phyloP scores from a whole-genome alignment of 1,140 invertebrate species.

The Drosophila sp. region DNA sequence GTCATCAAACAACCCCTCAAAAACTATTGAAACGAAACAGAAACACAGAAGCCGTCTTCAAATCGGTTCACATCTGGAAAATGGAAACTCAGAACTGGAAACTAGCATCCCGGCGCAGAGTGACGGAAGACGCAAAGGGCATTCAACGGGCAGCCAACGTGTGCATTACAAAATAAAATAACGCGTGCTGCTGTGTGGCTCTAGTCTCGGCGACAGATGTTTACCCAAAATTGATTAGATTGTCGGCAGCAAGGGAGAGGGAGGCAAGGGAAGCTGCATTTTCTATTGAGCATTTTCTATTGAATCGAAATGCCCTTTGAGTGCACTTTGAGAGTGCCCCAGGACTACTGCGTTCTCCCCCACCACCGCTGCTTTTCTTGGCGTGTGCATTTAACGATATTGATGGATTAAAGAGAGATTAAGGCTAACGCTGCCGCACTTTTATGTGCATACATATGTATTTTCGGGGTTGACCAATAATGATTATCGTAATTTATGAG shows the following conservation, averaged over 20 bases:
- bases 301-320: slow-evolving; percentile 59
- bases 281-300: slow-evolving; percentile 37
- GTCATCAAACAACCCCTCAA: slow-evolving; percentile 61
- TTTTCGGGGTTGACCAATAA: slow-evolving; percentile 6
- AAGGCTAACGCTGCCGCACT: not conserved
- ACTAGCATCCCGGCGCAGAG: not conserved
- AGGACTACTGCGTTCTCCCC: slow-evolving; percentile 18
- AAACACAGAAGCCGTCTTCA: slow-evolving; percentile 7
- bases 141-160: slow-evolving; percentile 38
- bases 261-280: slow-evolving; percentile 25
- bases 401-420: slow-evolving; percentile 67
- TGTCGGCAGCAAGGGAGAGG: slow-evolving; percentile 1
- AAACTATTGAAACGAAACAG: slow-evolving; percentile 4
- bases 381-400: slow-evolving; percentile 60
- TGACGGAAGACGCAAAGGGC: not conserved
- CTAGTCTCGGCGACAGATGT: slow-evolving; percentile 66
- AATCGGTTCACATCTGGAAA: slow-evolving; percentile 65
- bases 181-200: slow-evolving; percentile 58
- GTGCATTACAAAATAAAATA: slow-evolving; percentile 74
- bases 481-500: slow-evolving; percentile 11
- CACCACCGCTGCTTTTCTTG: slow-evolving; percentile 8
- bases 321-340: slow-evolving; percentile 25
- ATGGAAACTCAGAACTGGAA: slow-evolving; percentile 18
- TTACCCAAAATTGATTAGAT: slow-evolving; percentile 75
- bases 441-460: not conserved